Evolutionary conservation across 2,797 vertebrate species (phyloP), one percentile per base, ranked within the genome.

Genomic region (Knipowitschia caucasica): DNA sequence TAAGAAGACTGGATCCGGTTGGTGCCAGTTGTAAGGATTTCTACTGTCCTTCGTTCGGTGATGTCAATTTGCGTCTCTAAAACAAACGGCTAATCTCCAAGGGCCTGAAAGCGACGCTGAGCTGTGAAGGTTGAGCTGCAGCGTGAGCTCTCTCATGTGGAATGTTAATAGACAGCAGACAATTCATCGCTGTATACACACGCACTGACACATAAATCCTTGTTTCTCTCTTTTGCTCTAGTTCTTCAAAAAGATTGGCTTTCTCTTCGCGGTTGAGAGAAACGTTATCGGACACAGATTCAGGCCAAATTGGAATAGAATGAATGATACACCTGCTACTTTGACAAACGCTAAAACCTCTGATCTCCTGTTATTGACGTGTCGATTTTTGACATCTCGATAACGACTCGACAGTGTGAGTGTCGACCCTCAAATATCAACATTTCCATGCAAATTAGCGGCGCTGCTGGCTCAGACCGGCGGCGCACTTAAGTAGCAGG

Each of bases 91-190:
- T 50, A 29, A 71, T 74, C 64, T 67, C 73, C 25, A 45, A 61
- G 68, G 63, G 71, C 58, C 72, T 23, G 50, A 59, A 38, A 62
- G 60, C 56, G 43, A 44, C 33, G 40, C 31, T 5, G 58, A 71
- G 65, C 61, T 67, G 59, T 43, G 56, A 59, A 36, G 34, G 69
- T 35, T 43, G 7, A 47, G 54, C 63, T 47, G 58, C 67, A 51
- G 58, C 26, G 46, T 43, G 58, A 17, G 47, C 31, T 60, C 30
- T 33, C 50, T 63, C 50, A 11, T 59, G 67, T 44, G 40, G 77
- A 80, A 80, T 82, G 46, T 73, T 66, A 76, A 79, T 71, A 26
- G 26, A 47, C 53, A 9, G 52, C 61, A 53, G 20, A 43, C 44
- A 31, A 9, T 39, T 44, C 36, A 36, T 12, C 7, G 14, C 14